Evolutionary conservation across 2,797 vertebrate genomes (phyloP).

Genomic region (Enteromius mattozi): DNA sequence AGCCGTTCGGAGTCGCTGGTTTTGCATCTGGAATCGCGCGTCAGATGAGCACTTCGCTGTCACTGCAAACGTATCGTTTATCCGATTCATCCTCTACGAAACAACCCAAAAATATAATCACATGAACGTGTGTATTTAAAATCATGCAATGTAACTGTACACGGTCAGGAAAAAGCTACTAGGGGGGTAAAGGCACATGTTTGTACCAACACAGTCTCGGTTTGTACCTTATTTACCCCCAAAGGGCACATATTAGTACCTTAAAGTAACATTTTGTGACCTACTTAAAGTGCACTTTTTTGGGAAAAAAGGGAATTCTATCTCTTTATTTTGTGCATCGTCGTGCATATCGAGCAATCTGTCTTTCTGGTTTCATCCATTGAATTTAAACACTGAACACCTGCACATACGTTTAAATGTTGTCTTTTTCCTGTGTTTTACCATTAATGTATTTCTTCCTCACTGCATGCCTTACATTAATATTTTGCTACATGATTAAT

Average conservation of each 20-base stretch:
- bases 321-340: background rate
- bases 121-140: background rate
- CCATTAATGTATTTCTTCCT: background rate
- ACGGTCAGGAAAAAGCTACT: background rate
- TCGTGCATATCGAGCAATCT: background rate
- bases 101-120: background rate
- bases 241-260: background rate
- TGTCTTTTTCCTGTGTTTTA: background rate
- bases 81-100: background rate
- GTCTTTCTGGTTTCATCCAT: constrained; percentile 24
- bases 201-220: too few relatives aligned
- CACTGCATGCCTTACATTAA: background rate
- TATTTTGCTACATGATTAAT: background rate
- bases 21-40: constrained; percentile 67
- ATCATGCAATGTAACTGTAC: background rate
- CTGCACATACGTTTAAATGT: background rate
- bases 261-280: background rate
- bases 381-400: background rate
- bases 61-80: background rate
- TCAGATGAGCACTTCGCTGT: constrained; percentile 54
- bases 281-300: background rate
- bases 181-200: background rate
- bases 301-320: background rate
- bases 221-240: background rate
- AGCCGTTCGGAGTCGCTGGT: constrained; percentile 58